Percentiles rank a stretch among this genome's conserved stretches.
These are phyloP conservation scores for Dastarcus helophoroides DNA, from an alignment of 2,888 invertebrate species.

Conservation along the genomic window DNA sequence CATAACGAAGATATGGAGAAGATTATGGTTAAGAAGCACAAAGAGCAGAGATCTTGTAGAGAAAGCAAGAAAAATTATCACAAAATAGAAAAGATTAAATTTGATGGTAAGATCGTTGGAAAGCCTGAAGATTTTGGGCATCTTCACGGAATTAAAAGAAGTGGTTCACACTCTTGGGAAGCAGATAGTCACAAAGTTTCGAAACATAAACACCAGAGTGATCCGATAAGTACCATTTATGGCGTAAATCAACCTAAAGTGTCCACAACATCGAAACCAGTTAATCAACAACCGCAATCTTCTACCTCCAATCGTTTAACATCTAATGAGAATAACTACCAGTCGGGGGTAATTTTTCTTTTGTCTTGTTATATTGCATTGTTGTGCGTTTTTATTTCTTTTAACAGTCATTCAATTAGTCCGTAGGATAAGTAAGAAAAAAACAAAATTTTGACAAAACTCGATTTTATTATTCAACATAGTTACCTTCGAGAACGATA, in stretches of 20 bases:
- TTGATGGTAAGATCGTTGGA: too few species aligned
- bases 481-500: too few species aligned
- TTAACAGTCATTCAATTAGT: too few species aligned
- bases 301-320: too few species aligned
- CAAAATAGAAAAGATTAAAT: slow-evolving; percentile 20
- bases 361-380: too few species aligned
- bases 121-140: too few species aligned
- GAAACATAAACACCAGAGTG: slow-evolving; percentile 40
- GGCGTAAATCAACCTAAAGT: not conserved
- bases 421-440: too few species aligned
- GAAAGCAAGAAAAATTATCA: slow-evolving; percentile 30
- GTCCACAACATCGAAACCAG: slow-evolving; percentile 4
- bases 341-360: slow-evolving; percentile 6
- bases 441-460: too few species aligned
- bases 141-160: slow-evolving; percentile 49
- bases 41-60: slow-evolving; percentile 45
- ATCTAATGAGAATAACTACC: slow-evolving; percentile 4
- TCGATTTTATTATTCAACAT: too few species aligned
- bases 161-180: slow-evolving; percentile 50
- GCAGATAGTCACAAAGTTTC: slow-evolving; percentile 44
- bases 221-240: slow-evolving; percentile 4
- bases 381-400: too few species aligned
- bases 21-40: slow-evolving; percentile 58
- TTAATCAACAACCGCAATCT: too few species aligned
- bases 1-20: slow-evolving; percentile 80